Evolutionary conservation across 2,113 vertebrate species (phyloP), one percentile per base, ranked within the genome.

Genomic region (Sinocyclocheilus grahami): DNA sequence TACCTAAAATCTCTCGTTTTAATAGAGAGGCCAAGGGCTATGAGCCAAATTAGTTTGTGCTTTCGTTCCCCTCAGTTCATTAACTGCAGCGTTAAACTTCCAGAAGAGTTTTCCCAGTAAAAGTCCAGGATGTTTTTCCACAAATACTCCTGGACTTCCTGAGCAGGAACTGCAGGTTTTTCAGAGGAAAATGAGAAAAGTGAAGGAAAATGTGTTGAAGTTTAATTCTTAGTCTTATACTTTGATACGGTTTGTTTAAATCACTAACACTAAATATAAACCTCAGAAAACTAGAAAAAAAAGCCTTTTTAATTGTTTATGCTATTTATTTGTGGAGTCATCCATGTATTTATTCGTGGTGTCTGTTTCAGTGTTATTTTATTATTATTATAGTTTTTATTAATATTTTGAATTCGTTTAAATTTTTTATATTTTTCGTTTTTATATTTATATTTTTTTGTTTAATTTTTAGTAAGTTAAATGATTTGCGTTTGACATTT

Each of bases 31-130:
- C 62, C 62, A 1, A 51, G 58, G 79, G 62, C 60, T 82, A 14
- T 39, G 62, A 82, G 24, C 37, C 79, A 82, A 82, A 82, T 69
- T 67, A 69, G 63, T 71, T 82, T 82, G 63, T 69, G 46, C 80
- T 67, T 82, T 82, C 24, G 14, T 82, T 82, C 42, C 80, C 63
- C 24, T 82, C 48, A 67, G 42, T 82, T 82, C 80, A 82, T 71
- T 82, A 82, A 81, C 22, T 42, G 58, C 18, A 11, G 27, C 16
- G 18, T 8, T 33, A 58, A 79, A 55, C 58, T 13, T 81, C 63
- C 39, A 82, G 39, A 48, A 63, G 53, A 65, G 72, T 51, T 53
- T 83, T 62, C 46, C 22, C 24, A 80, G 4, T 51, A 42, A 39
- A 53, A 22, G 22, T 9, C 14, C 27, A 3, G 20, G 24, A 1